Percentiles rank a stretch among this genome's conserved stretches.
Conservation (phyloP, 2,888 invertebrate genomes). For the Mythimna impura region DNA sequence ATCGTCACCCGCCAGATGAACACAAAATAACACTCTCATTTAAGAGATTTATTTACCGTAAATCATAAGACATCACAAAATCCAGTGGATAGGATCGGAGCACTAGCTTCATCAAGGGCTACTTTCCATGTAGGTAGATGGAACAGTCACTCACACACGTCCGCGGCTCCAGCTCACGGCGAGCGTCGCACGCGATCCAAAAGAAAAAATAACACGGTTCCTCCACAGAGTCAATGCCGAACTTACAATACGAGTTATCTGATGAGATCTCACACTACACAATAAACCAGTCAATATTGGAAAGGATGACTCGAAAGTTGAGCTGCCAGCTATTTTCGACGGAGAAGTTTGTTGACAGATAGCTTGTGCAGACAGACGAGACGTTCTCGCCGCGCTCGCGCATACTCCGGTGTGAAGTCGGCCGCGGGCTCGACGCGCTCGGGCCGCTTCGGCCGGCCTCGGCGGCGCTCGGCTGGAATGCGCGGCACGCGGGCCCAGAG, state of each 20-base stretch:
- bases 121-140: constrained; percentile 86
- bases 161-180: constrained; percentile 81
- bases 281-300: constrained; percentile 83
- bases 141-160: constrained; percentile 89
- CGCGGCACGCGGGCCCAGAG: constrained; percentile 83
- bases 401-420: constrained; percentile 89
- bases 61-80: constrained; percentile 83
- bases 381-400: constrained; percentile 90
- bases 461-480: constrained; percentile 84
- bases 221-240: constrained; percentile 82
- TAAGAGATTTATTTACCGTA: constrained; percentile 82
- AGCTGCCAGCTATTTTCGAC: constrained; percentile 82
- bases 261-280: constrained; percentile 81
- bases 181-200: constrained; percentile 88
- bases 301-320: constrained; percentile 81
- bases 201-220: constrained; percentile 89
- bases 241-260: constrained; percentile 78
- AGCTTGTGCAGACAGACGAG: constrained; percentile 82
- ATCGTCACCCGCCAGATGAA: constrained; percentile 80
- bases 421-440: constrained; percentile 81
- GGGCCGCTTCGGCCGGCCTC: constrained; percentile 79
- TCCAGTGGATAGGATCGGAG: constrained; percentile 75
- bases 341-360: constrained; percentile 89
- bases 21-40: constrained; percentile 75
- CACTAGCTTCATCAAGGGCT: constrained; percentile 83